phyloP scores from a whole-genome alignment of 2,888 invertebrate species.

The Deroplatys truncata region DNA sequence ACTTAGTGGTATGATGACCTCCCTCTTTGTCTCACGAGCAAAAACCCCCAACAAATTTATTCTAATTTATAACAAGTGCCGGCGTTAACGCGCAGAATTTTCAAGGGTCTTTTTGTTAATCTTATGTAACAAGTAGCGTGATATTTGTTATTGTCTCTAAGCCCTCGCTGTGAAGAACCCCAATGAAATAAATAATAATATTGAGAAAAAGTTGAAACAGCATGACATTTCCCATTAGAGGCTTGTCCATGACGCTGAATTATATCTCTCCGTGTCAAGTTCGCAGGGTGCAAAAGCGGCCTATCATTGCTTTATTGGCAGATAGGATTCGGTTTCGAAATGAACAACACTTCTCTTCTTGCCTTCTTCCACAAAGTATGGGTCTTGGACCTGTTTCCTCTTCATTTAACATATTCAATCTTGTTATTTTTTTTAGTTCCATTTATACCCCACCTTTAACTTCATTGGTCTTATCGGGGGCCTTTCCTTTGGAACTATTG shows the following conservation, averaged over 20 bases:
- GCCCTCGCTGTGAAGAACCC: neutral
- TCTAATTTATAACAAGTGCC: neutral
- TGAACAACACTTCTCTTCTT: too few species aligned
- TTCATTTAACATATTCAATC: too few species aligned
- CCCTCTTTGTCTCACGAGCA: neutral
- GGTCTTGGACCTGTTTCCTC: too few species aligned
- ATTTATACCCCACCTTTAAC: too few species aligned
- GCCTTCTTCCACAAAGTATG: too few species aligned
- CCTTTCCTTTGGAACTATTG: too few species aligned
- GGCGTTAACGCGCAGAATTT: neutral
- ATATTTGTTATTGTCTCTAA: neutral
- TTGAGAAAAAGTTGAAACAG: neutral
- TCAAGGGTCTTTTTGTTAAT: neutral
- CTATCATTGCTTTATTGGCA: neutral
- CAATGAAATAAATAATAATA: neutral
- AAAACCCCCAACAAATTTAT: neutral
- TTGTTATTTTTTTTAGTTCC: too few species aligned
- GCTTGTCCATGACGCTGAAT: neutral
- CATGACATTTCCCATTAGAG: neutral
- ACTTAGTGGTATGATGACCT: neutral
- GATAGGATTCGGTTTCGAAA: too few species aligned
- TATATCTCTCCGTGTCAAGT: neutral
- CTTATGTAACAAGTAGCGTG: neutral
- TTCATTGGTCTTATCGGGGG: too few species aligned
- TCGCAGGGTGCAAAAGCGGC: neutral